Conservation (phyloP, 2,797 vertebrate species). For the Zalophus californianus region DNA sequence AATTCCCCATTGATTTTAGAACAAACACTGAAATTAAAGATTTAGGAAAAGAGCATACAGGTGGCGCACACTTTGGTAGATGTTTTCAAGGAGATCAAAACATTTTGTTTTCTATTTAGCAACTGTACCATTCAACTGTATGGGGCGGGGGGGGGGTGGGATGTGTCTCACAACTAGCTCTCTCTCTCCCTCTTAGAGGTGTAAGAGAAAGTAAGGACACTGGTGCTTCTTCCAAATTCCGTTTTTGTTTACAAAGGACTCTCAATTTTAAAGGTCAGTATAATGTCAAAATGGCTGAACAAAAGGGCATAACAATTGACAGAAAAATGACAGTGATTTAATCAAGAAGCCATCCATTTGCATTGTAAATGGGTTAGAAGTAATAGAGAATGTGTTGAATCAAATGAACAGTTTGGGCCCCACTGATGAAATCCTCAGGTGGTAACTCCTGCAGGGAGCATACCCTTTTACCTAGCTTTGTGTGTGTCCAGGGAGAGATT, state of each 20-base stretch:
- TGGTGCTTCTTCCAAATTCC: background rate
- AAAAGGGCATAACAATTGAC: background rate
- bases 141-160: no score
- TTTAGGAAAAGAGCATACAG: background rate
- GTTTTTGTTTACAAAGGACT: background rate
- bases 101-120: background rate
- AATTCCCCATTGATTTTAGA: background rate
- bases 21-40: background rate
- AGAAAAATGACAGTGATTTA: background rate
- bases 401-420: background rate
- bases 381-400: background rate
- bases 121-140: background rate
- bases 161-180: background rate
- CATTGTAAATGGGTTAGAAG: background rate
- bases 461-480: background rate
- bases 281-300: background rate
- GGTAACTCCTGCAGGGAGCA: fast-evolving
- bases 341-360: background rate
- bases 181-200: background rate
- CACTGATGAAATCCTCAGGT: background rate
- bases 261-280: conserved; percentile 22
- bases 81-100: background rate
- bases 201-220: background rate
- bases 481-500: background rate
- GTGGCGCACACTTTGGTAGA: background rate